Conservation (phyloP, 2,888 invertebrate species). For the Tryphoninae sp. region DNA sequence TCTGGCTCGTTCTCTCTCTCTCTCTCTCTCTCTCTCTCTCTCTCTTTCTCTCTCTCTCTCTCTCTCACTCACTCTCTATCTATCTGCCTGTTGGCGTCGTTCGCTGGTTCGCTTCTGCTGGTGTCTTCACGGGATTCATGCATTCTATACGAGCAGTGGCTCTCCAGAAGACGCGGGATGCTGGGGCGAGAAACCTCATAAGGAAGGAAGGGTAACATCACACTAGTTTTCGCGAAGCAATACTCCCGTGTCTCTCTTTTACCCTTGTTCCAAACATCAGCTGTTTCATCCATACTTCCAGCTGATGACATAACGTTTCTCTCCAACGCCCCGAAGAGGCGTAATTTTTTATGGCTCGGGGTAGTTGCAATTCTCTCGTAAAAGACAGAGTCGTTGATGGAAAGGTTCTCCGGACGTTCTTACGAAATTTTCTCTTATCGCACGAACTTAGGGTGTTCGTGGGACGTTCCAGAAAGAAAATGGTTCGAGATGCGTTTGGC, state of each 20-base stretch:
- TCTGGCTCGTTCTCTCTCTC: constrained; percentile 67
- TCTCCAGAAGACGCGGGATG: constrained; percentile 67
- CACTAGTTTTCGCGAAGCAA: constrained; percentile 32
- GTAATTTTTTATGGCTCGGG: too few species aligned
- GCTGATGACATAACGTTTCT: too few species aligned
- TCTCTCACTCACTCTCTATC: constrained; percentile 36
- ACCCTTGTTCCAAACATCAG: too few species aligned
- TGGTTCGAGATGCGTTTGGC: not conserved
- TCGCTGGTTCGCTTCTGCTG: constrained; percentile 52
- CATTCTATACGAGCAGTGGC: constrained; percentile 80
- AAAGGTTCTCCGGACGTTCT: not conserved
- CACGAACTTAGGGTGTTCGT: not conserved
- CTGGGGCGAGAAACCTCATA: not conserved
- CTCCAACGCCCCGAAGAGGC: too few species aligned
- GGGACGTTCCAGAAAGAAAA: not conserved
- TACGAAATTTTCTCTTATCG: not conserved
- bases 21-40: constrained; percentile 59
- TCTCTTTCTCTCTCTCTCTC: constrained; percentile 46
- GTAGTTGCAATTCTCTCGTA: too few species aligned
- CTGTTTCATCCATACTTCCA: too few species aligned
- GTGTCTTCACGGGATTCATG: constrained; percentile 79
- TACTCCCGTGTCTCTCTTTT: constrained; percentile 13
- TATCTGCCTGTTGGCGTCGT: constrained; percentile 47
- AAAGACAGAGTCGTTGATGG: too few species aligned
- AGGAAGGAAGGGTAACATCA: not conserved